These are phyloP conservation scores for Drosophila merina DNA, from an alignment of 2,888 invertebrate genomes.

Conservation along the genomic window DNA sequence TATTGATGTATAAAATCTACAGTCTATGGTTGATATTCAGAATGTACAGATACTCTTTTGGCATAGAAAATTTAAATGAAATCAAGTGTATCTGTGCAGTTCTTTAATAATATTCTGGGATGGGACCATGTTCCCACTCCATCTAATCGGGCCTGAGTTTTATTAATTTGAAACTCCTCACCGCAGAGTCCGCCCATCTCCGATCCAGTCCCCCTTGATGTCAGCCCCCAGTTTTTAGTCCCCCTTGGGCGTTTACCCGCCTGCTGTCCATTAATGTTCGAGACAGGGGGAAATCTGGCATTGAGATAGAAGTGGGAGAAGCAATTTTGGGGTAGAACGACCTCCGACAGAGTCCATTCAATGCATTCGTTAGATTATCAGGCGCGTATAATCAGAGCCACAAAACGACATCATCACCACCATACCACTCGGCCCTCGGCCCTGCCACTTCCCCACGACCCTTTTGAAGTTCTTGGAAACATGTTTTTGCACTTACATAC, in stretches of 20 bases:
- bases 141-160: slow-evolving; percentile 4
- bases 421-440: slow-evolving; percentile 20
- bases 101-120: slow-evolving; percentile 10
- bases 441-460: slow-evolving; percentile 5
- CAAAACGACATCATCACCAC: slow-evolving; percentile 55
- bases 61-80: neutral
- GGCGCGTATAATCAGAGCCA: slow-evolving; percentile 44
- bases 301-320: neutral
- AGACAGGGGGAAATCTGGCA: slow-evolving; percentile 10
- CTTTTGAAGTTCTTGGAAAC: slow-evolving; percentile 49
- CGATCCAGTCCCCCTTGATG: slow-evolving; percentile 4
- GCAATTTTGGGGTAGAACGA: slow-evolving; percentile 38
- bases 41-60: neutral
- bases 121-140: neutral
- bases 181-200: slow-evolving; percentile 36
- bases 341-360: slow-evolving; percentile 56
- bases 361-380: slow-evolving; percentile 67
- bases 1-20: slow-evolving; percentile 2
- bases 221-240: slow-evolving; percentile 12
- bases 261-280: slow-evolving; percentile 38
- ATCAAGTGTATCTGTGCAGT: neutral
- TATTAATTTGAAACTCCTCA: slow-evolving; percentile 29
- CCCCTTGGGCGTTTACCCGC: slow-evolving; percentile 40
- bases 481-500: slow-evolving; percentile 75
- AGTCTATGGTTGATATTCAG: neutral